phyloP scores from a whole-genome alignment of 2,797 vertebrate species.

The Ctenopoma multispine region DNA sequence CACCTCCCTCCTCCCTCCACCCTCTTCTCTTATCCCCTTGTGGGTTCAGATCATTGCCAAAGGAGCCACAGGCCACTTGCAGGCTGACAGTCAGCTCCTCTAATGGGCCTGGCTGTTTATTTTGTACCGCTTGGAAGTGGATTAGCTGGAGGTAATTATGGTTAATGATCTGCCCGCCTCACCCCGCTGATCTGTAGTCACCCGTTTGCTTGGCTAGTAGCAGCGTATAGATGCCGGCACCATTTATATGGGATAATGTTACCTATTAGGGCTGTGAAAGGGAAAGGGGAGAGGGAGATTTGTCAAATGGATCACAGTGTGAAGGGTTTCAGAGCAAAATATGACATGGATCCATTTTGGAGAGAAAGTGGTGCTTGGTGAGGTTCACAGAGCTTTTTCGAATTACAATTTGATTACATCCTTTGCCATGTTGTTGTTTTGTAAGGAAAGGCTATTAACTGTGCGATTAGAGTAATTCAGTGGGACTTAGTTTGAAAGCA shows the following conservation, averaged over 20 bases:
- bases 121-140: constrained; percentile 87
- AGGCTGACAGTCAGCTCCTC: constrained; percentile 88
- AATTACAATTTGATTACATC: constrained; percentile 64
- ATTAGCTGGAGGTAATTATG: constrained; percentile 91
- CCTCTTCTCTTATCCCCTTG: constrained; percentile 73
- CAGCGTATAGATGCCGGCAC: constrained; percentile 72
- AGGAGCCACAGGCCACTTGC: constrained; percentile 87
- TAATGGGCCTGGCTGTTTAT: constrained; percentile 90
- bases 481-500: constrained; percentile 8
- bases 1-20: constrained; percentile 22
- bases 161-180: constrained; percentile 88
- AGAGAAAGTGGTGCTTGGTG: constrained; percentile 49
- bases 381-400: constrained; percentile 67
- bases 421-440: constrained; percentile 58
- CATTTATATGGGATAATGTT: constrained; percentile 82
- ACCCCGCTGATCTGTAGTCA: constrained; percentile 85
- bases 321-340: constrained; percentile 50
- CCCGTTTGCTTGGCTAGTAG: constrained; percentile 78
- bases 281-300: constrained; percentile 69
- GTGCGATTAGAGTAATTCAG: constrained; percentile 15
- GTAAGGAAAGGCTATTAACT: constrained; percentile 42
- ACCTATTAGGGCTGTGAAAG: constrained; percentile 78
- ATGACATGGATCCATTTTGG: constrained; percentile 61
- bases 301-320: constrained; percentile 66
- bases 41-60: constrained; percentile 82